Conservation (phyloP, 2,113 vertebrate genomes). For the Callorhinus ursinus region DNA sequence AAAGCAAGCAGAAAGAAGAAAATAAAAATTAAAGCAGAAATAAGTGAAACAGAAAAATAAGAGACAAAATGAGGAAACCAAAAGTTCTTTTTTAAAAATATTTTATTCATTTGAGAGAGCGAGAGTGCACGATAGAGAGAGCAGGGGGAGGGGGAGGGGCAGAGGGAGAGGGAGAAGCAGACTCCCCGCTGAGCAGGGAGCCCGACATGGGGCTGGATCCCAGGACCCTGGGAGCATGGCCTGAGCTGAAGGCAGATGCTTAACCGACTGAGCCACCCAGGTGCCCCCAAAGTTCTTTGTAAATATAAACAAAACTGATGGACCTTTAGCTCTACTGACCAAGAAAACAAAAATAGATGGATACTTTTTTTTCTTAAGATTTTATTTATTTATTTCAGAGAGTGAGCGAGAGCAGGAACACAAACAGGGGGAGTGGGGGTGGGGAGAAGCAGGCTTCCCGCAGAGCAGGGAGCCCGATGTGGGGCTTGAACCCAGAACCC, state of each 20-base stretch:
- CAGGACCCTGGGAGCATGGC: too few species aligned
- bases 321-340: too few species aligned
- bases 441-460: neutral
- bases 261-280: too few species aligned
- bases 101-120: neutral
- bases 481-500: neutral
- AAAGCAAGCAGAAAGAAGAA: neutral
- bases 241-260: too few species aligned
- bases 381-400: neutral
- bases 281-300: too few species aligned
- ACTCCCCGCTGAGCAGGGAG: neutral
- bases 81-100: neutral
- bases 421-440: neutral
- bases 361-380: neutral
- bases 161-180: neutral
- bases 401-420: neutral
- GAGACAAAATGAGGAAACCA: neutral
- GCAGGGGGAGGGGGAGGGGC: neutral
- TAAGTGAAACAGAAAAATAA: neutral
- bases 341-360: too few species aligned
- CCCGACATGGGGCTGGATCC: rapidly evolving
- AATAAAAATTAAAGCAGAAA: neutral
- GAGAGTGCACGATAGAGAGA: neutral
- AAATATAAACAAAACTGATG: too few species aligned
- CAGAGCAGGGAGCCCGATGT: neutral